Conservation (phyloP, 1,140 invertebrate species). For the Batillaria attramentaria region DNA sequence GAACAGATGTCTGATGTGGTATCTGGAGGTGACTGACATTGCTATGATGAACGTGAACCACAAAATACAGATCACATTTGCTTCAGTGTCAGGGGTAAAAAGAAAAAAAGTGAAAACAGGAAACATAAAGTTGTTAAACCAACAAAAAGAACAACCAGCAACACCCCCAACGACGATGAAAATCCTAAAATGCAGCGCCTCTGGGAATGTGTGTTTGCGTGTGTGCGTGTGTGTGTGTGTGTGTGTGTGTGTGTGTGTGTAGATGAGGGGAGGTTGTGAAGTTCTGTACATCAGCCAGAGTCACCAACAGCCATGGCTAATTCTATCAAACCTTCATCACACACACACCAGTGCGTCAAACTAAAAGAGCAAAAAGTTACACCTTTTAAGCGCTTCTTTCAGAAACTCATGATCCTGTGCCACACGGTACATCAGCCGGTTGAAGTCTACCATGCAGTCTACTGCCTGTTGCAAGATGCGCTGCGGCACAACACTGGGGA, state of each 20-base stretch:
- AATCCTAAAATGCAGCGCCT: too few relatives aligned
- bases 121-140: not conserved
- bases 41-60: too few relatives aligned
- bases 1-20: too few relatives aligned
- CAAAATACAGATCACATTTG: too few relatives aligned
- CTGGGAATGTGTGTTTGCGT: not conserved
- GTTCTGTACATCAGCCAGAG: not conserved
- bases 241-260: conserved; percentile 5
- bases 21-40: too few relatives aligned
- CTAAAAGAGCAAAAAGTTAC: too few relatives aligned
- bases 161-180: too few relatives aligned
- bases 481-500: conserved; percentile 87
- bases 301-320: not conserved
- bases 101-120: too few relatives aligned
- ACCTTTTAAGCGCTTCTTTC: conserved; percentile 79
- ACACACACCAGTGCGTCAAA: too few relatives aligned
- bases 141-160: not conserved
- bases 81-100: too few relatives aligned
- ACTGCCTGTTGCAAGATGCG: conserved; percentile 84
- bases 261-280: too few relatives aligned
- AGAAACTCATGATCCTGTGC: conserved; percentile 90
- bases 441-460: conserved; percentile 83
- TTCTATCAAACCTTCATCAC: too few relatives aligned
- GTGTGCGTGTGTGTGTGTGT: conserved; percentile 11
- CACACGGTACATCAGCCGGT: conserved; percentile 90